Conservation (phyloP, 53 echinoderm and acorn worm species). For the Holothuria scabra region DNA sequence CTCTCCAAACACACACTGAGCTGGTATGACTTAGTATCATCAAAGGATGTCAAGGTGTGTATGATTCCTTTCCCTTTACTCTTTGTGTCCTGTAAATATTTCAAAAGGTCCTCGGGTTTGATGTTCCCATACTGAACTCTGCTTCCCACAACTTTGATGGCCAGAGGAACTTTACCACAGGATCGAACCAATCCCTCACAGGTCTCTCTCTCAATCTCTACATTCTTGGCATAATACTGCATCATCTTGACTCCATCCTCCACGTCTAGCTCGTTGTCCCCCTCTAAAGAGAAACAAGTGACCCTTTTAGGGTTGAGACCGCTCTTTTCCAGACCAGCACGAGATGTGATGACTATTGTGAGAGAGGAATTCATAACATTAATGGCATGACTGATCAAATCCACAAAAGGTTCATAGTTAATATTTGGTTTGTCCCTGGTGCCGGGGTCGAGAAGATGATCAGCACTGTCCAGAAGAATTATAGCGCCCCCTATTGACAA, state of each 20-base stretch:
- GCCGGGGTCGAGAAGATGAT: constrained; percentile 83
- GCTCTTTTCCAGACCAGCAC: constrained; percentile 74
- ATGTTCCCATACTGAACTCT: constrained; percentile 93
- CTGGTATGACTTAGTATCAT: constrained; percentile 71
- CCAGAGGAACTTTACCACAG: constrained; percentile 91
- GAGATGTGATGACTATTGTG: constrained; percentile 83
- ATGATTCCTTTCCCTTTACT: constrained; percentile 56
- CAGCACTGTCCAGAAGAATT: constrained; percentile 86
- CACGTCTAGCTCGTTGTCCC: constrained; percentile 78
- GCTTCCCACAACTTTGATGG: constrained; percentile 87
- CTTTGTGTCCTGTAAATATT: constrained; percentile 54
- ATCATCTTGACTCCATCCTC: constrained; percentile 85
- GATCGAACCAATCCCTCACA: constrained; percentile 63
- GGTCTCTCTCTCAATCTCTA: constrained; percentile 63
- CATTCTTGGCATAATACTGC: constrained; percentile 76
- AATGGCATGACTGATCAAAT: constrained; percentile 71
- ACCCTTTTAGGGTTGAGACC: constrained; percentile 44
- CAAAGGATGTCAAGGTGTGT: constrained; percentile 73
- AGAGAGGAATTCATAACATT: constrained; percentile 71
- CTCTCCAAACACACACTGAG: constrained; percentile 74
- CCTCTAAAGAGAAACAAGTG: constrained; percentile 66
- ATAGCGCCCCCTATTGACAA: constrained; percentile 71
- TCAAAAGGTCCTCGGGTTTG: constrained; percentile 73
- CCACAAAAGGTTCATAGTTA: constrained; percentile 56
- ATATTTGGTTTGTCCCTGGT: constrained; percentile 64